A percentile compares a stretch with the other conserved stretches of the same genome.
phyloP scores from a whole-genome alignment of 2,113 vertebrate genomes.

The Lophotis ruficrista region DNA sequence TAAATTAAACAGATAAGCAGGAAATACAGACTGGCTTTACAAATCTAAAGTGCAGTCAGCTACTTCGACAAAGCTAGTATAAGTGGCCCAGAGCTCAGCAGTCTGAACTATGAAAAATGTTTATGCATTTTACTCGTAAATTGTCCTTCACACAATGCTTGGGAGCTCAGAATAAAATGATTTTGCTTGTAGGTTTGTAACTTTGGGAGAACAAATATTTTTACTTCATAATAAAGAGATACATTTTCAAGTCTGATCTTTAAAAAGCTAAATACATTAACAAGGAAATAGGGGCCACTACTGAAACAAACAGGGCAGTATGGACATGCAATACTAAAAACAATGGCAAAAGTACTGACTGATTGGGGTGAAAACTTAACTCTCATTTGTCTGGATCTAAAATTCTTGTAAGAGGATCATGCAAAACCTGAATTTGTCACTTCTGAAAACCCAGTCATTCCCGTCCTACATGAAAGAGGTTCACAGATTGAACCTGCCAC shows the following conservation, averaged over 20 bases:
- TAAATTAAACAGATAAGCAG: conserved; percentile 23
- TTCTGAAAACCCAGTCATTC: neutral
- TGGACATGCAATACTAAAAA: neutral
- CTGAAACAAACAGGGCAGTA: neutral
- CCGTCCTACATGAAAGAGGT: neutral
- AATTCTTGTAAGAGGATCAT: neutral
- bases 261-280: neutral
- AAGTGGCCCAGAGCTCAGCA: neutral
- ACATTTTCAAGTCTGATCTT: neutral
- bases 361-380: neutral
- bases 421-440: neutral
- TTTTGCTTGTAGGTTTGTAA: neutral
- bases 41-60: neutral
- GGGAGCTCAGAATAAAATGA: neutral
- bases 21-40: conserved; percentile 12
- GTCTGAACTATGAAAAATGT: neutral
- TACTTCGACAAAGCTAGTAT: neutral
- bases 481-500: neutral
- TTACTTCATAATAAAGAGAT: neutral
- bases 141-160: neutral
- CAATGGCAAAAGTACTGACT: neutral
- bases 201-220: neutral
- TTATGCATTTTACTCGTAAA: neutral
- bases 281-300: neutral
- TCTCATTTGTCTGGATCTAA: neutral